phyloP scores from a whole-genome alignment of 2,797 vertebrate genomes.

The Danio choprae region DNA sequence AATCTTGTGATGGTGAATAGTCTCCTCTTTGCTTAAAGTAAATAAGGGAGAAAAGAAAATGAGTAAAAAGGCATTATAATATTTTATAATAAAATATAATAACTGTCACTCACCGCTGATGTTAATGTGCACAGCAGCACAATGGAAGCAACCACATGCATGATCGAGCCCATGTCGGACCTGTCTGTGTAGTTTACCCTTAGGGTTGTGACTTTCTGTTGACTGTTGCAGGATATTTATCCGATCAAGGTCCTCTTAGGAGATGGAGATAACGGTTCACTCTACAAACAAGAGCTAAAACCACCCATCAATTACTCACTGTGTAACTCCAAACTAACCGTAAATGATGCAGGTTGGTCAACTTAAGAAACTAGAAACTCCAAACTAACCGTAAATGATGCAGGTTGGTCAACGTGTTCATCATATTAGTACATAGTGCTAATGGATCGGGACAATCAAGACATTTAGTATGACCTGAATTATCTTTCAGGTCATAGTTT shows the following conservation, averaged over 20 bases:
- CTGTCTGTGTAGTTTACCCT: slow-evolving; percentile 36
- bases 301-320: slow-evolving; percentile 51
- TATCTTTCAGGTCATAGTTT: no score
- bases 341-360: not conserved
- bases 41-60: slow-evolving; percentile 5
- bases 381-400: slow-evolving; percentile 10
- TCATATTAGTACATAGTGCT: not conserved
- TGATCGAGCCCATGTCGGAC: slow-evolving; percentile 70
- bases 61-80: not conserved
- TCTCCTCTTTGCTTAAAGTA: slow-evolving; percentile 78
- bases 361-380: no score
- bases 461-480: no score
- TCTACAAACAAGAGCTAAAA: slow-evolving; percentile 69
- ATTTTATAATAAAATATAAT: not conserved
- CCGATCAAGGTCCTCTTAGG: slow-evolving; percentile 71
- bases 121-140: slow-evolving; percentile 70
- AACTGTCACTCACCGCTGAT: slow-evolving; percentile 71
- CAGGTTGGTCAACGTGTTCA: not conserved
- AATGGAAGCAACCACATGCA: slow-evolving; percentile 61
- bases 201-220: slow-evolving; percentile 64
- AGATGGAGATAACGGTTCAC: slow-evolving; percentile 67
- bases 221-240: slow-evolving; percentile 74
- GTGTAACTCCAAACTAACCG: slow-evolving; percentile 44
- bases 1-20: not conserved
- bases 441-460: no score